A percentile compares a stretch with the other conserved stretches of the same genome.
Conservation (phyloP, 1,140 invertebrate genomes). For the Bombus haemorrhoidalis region DNA sequence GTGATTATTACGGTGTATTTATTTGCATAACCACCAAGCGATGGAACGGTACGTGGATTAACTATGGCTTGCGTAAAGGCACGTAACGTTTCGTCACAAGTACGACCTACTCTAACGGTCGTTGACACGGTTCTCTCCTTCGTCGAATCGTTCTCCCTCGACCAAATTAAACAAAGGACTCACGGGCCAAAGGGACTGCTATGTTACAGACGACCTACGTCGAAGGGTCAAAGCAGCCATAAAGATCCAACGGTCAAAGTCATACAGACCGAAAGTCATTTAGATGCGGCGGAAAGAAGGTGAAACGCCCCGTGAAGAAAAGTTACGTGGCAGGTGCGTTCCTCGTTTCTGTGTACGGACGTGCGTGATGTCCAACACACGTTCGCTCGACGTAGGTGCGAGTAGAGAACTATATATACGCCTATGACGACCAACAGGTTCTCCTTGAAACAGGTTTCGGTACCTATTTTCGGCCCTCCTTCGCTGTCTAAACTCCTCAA, state of each 20-base stretch:
- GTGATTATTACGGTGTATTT: neutral
- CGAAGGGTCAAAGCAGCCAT: conserved; percentile 31
- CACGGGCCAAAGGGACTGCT: neutral
- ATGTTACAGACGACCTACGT: neutral
- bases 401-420: conserved; percentile 18
- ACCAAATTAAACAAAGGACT: conserved; percentile 23
- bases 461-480: conserved; percentile 57
- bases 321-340: conserved; percentile 72
- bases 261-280: conserved; percentile 31
- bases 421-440: conserved; percentile 60
- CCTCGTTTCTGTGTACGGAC: neutral
- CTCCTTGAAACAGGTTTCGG: conserved; percentile 62
- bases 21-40: neutral
- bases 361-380: neutral
- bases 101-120: conserved; percentile 39
- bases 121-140: conserved; percentile 32
- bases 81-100: conserved; percentile 13
- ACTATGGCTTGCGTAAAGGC: conserved; percentile 24
- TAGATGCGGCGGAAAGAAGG: conserved; percentile 56
- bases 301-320: conserved; percentile 68
- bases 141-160: conserved; percentile 1
- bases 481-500: conserved; percentile 41
- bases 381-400: neutral
- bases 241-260: conserved; percentile 27
- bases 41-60: neutral